These are phyloP conservation scores for Mormyrus hasselquistii DNA, from an alignment of 2,797 vertebrate genomes.

Conservation along the genomic window DNA sequence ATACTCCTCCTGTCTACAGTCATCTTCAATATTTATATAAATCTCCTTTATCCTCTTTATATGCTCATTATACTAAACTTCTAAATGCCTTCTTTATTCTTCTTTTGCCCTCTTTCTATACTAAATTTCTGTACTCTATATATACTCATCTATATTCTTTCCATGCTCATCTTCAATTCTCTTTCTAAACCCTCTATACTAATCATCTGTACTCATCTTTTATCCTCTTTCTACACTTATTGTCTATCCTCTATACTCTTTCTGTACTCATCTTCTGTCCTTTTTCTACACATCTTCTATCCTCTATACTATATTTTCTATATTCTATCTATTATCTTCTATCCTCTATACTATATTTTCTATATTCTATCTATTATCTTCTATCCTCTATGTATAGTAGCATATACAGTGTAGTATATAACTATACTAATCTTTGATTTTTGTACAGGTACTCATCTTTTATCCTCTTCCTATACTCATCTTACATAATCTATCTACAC, in stretches of 20 bases:
- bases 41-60: not conserved
- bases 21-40: not conserved
- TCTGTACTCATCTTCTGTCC: not conserved
- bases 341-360: too few species aligned
- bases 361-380: too few species aligned
- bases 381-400: too few species aligned
- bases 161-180: not conserved
- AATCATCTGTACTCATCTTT: not conserved
- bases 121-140: not conserved
- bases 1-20: not conserved
- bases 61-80: not conserved
- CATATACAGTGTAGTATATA: too few species aligned
- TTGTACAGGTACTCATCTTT: not conserved
- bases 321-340: too few species aligned
- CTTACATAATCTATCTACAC: not conserved
- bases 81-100: not conserved
- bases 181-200: not conserved
- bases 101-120: not conserved
- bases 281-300: not conserved
- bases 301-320: too few species aligned
- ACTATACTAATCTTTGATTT: not conserved
- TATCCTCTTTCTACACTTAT: not conserved
- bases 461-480: not conserved
- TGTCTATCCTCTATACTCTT: not conserved
- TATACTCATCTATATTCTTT: not conserved